Conservation (phyloP, 2,888 invertebrate genomes). For the Allygus modestus region DNA sequence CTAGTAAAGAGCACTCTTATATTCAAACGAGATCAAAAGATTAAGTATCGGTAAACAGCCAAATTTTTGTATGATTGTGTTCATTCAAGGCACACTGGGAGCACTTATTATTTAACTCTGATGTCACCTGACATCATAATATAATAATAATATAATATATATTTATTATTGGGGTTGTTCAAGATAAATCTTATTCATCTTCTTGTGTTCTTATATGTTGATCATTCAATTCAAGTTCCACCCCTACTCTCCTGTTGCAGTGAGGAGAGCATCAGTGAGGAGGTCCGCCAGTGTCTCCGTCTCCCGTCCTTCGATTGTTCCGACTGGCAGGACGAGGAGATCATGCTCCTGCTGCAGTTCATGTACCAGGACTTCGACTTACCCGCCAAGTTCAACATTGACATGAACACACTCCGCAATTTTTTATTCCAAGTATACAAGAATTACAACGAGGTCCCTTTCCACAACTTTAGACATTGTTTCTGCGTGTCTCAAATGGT, state of each 20-base stretch:
- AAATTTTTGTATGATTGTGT: too few species aligned
- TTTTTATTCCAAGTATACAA: slow-evolving; percentile 88
- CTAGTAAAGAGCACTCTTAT: too few species aligned
- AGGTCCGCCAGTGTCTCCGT: slow-evolving; percentile 80
- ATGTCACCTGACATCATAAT: too few species aligned
- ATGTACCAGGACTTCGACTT: slow-evolving; percentile 90
- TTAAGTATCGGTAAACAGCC: too few species aligned
- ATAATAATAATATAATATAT: too few species aligned
- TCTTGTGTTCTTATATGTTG: too few species aligned
- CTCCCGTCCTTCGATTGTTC: slow-evolving; percentile 88
- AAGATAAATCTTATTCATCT: too few species aligned
- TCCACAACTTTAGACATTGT: slow-evolving; percentile 92
- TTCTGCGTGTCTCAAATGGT: slow-evolving; percentile 94
- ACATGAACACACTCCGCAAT: slow-evolving; percentile 82
- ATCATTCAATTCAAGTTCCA: too few species aligned
- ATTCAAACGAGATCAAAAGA: too few species aligned
- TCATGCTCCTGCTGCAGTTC: slow-evolving; percentile 86
- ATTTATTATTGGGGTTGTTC: too few species aligned
- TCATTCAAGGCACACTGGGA: too few species aligned
- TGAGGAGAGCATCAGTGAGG: slow-evolving; percentile 80
- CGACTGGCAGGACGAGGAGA: slow-evolving; percentile 90
- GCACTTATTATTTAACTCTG: too few species aligned
- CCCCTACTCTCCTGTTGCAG: slow-evolving; percentile 73
- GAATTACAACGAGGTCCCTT: slow-evolving; percentile 91
- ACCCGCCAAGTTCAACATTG: slow-evolving; percentile 85